phyloP scores from a whole-genome alignment of 1,140 invertebrate species.

The Nixonia krombeini region DNA sequence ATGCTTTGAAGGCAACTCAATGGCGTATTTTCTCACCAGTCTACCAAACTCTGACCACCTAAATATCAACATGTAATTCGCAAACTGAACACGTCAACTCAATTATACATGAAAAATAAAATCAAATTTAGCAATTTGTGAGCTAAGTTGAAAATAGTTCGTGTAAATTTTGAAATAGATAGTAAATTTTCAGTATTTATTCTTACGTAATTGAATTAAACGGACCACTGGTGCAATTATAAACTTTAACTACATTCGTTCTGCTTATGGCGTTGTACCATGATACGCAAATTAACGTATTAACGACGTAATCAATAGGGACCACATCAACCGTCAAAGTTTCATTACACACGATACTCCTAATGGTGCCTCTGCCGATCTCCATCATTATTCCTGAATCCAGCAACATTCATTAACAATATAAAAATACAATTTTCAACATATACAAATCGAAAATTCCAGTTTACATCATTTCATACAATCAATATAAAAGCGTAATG shows the following conservation, averaged over 20 bases:
- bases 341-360: conserved; percentile 84
- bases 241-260: conserved; percentile 79
- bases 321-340: conserved; percentile 86
- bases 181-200: too few species aligned
- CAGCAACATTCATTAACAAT: too few species aligned
- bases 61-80: too few species aligned
- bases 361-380: conserved; percentile 87
- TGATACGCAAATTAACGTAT: conserved; percentile 86
- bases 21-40: conserved; percentile 79
- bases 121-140: too few species aligned
- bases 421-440: too few species aligned
- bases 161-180: too few species aligned
- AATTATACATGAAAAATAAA: too few species aligned
- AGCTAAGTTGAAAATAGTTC: too few species aligned
- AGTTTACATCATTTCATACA: too few species aligned
- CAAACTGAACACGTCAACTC: too few species aligned
- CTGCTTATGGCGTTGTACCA: conserved; percentile 80
- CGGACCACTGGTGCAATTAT: conserved; percentile 91
- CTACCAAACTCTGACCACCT: conserved; percentile 85
- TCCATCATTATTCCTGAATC: conserved; percentile 87
- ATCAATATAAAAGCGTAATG: too few species aligned
- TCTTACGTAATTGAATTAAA: conserved; percentile 82
- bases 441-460: too few species aligned
- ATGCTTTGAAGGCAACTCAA: conserved; percentile 83
- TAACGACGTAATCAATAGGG: conserved; percentile 92